Evolutionary conservation across 2,113 vertebrate genomes (phyloP), one percentile per base, ranked within the genome.

Genomic region (Recurvirostra avosetta): DNA sequence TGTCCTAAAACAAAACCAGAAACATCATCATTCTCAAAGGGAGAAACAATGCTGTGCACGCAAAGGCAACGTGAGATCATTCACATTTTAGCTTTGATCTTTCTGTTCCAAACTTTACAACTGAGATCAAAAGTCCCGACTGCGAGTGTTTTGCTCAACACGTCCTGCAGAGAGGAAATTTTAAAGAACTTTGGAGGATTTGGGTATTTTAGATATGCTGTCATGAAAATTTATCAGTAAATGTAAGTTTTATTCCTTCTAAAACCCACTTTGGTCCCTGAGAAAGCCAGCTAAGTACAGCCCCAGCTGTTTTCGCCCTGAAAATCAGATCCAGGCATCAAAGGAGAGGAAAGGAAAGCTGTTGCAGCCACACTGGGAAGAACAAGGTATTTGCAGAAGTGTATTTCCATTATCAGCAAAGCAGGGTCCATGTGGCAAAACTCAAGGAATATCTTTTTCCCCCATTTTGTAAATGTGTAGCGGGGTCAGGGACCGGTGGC

Each of bases 51-150:
- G 26, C n/a, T 23, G 50, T 4, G 67, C 50, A 45, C 2, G 1
- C 32, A 32, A 75, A 49, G 5, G 9, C 26, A 8, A 4, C 0
- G 0, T 4, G 29, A 85, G 27, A 56, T 36, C 18, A 0, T 32
- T 67, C 66, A 8, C 20, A 0, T 14, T 53, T 45, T 25, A 2
- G 7, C 55, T 56, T 34, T 47, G 71, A 15, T 43, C 8, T 30
- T 65, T 34, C 71, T 21, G 1, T 36, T 83, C 67, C 79, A 32
- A 55, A 3, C 15, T 82, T 78, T 18, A 26, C 56, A 29, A 22
- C 4, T 0, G 38, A 75, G 71, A 79, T 76, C 49, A 68, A 70
- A 91, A 22, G 41, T 4, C 45, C 68, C 1, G 0, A 3, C 61
- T 2, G 26, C 0, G 0, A 63, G 27, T 1, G 5, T 25, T 92